Conservation (phyloP, 2,113 vertebrate species). For the Zingel zingel region DNA sequence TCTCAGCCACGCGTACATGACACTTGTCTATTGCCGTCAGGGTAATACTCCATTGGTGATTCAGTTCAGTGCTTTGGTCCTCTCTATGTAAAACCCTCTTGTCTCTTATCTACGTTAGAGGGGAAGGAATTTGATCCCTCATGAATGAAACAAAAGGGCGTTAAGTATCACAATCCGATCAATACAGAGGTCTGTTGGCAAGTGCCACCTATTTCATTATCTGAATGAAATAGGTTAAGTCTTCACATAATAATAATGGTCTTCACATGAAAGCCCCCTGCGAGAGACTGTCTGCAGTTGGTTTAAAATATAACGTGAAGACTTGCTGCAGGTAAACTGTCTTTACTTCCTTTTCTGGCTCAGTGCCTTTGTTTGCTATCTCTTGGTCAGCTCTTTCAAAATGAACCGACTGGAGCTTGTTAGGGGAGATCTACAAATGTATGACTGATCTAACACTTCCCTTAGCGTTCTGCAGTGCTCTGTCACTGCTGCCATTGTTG, state of each 20-base stretch:
- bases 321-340: not conserved
- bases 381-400: slow-evolving; percentile 32
- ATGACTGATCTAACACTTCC: slow-evolving; percentile 35
- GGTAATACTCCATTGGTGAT: slow-evolving; percentile 64
- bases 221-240: slow-evolving; percentile 18
- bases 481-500: slow-evolving; percentile 12
- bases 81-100: slow-evolving; percentile 57
- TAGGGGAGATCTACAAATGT: slow-evolving; percentile 13
- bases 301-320: slow-evolving; percentile 20
- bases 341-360: not conserved
- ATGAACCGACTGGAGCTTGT: not conserved
- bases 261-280: not conserved
- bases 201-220: slow-evolving; percentile 46
- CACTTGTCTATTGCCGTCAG: slow-evolving; percentile 71
- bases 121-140: slow-evolving; percentile 59
- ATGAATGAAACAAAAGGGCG: slow-evolving; percentile 78
- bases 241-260: not conserved
- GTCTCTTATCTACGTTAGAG: slow-evolving; percentile 58
- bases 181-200: slow-evolving; percentile 61
- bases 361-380: not conserved
- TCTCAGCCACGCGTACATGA: slow-evolving; percentile 58
- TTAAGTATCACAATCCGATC: slow-evolving; percentile 61
- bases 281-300: not conserved
- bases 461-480: not conserved
- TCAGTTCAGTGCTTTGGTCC: slow-evolving; percentile 58